These are phyloP conservation scores for Ricordea florida DNA, from an alignment of 92 coral and sea anemone species.

Conservation along the genomic window DNA sequence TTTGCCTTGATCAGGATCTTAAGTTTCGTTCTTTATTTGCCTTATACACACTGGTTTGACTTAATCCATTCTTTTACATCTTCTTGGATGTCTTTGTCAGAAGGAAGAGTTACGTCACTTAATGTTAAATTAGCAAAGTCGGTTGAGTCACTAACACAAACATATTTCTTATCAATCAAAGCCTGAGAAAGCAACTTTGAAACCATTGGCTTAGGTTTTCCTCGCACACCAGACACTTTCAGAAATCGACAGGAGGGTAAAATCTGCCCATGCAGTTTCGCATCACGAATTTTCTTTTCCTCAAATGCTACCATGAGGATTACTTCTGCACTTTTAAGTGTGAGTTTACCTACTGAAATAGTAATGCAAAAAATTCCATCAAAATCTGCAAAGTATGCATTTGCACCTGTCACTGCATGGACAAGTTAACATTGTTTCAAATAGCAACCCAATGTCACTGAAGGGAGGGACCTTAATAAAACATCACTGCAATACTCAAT, in stretches of 20 bases:
- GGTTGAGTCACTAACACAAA: no score
- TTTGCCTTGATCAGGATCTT: neutral
- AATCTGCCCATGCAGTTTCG: no score
- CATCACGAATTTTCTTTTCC: conserved; percentile 11
- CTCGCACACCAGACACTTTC: no score
- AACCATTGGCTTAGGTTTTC: no score
- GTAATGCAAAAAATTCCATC: conserved; percentile 7
- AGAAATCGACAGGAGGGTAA: no score
- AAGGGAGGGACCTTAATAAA: neutral
- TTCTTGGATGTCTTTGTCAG: no score
- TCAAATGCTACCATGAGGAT: conserved; percentile 19
- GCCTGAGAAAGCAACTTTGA: no score
- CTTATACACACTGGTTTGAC: neutral
- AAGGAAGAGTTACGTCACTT: no score
- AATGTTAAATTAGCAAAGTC: no score
- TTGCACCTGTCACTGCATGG: conserved; percentile 5
- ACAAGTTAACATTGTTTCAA: neutral
- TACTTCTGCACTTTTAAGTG: conserved; percentile 22
- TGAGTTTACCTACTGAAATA: conserved; percentile 8
- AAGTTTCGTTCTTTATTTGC: neutral
- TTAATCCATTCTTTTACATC: no score
- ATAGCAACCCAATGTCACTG: neutral
- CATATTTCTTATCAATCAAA: no score
- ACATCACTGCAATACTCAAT: no score
- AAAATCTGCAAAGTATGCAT: neutral